A percentile compares a stretch with the other conserved stretches of the same genome.
These are phyloP conservation scores for Melanotaenia trifasciata DNA, from an alignment of 2,797 vertebrate species.

Conservation along the genomic window DNA sequence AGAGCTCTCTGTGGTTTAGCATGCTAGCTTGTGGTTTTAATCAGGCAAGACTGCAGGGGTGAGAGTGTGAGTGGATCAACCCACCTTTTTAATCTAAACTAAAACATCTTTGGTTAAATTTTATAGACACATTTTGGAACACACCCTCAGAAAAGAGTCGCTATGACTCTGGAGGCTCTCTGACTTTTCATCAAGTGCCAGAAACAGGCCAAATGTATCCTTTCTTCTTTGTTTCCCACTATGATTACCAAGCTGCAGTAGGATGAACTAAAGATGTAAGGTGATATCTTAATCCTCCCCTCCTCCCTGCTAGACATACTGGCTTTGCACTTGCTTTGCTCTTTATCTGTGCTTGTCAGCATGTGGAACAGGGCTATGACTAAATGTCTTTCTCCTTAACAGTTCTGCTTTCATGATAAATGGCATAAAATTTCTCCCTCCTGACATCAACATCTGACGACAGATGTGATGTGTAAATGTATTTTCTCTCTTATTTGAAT, in stretches of 20 bases:
- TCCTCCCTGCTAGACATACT: conserved; percentile 38
- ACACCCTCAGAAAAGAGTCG: background rate
- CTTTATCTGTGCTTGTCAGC: conserved; percentile 56
- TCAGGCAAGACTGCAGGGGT: background rate
- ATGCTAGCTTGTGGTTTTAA: conserved; percentile 24
- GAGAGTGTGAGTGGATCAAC: background rate
- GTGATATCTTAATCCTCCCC: conserved; percentile 57
- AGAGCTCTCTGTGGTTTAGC: conserved; percentile 13
- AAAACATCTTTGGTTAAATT: conserved; percentile 15
- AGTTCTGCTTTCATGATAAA: conserved; percentile 35
- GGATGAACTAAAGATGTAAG: conserved; percentile 31
- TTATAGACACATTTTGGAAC: background rate
- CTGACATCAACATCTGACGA: conserved; percentile 17
- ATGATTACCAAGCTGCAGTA: conserved; percentile 26
- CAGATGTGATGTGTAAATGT: background rate
- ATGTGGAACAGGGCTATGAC: conserved; percentile 26
- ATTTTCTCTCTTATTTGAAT: background rate
- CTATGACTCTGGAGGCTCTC: background rate
- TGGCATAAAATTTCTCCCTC: conserved; percentile 8
- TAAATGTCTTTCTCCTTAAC: conserved; percentile 38
- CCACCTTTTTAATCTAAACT: background rate
- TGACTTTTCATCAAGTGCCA: conserved; percentile 7
- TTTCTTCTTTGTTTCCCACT: conserved; percentile 21
- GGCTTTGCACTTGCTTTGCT: conserved; percentile 41
- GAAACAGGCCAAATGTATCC: conserved; percentile 8